These are phyloP conservation scores for Incurvaria masculella DNA, from an alignment of 2,888 invertebrate genomes.

Conservation along the genomic window DNA sequence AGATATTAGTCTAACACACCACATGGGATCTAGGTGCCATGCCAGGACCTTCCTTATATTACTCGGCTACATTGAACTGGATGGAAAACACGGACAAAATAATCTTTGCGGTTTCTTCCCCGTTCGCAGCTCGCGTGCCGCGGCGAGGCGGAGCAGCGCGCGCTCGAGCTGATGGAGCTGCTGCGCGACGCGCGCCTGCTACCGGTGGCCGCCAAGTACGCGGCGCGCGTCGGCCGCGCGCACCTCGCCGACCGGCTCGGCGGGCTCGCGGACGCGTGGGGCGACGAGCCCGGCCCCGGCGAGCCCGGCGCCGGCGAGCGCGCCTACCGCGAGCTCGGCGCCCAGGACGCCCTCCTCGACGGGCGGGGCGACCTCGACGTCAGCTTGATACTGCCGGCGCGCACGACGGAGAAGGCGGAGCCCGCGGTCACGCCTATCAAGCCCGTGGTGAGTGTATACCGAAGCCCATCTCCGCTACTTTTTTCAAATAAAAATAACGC, in stretches of 20 bases:
- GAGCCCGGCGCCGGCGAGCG: slow-evolving; percentile 30
- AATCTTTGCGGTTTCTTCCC: slow-evolving; percentile 11
- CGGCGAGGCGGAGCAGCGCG: slow-evolving; percentile 80
- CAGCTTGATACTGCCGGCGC: slow-evolving; percentile 45
- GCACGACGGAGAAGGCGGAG: slow-evolving; percentile 31
- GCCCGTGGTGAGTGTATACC: slow-evolving; percentile 46
- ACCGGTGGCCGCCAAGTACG: slow-evolving; percentile 86
- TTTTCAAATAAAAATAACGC: too few relatives aligned
- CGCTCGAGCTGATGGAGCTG: slow-evolving; percentile 81
- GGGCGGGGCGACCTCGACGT: slow-evolving; percentile 35
- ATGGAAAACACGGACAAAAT: too few relatives aligned
- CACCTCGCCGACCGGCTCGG: slow-evolving; percentile 76
- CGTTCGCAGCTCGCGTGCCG: slow-evolving; percentile 76
- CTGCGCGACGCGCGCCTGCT: slow-evolving; percentile 74
- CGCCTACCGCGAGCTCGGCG: slow-evolving; percentile 33
- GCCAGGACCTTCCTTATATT: too few relatives aligned
- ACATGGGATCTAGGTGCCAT: too few relatives aligned
- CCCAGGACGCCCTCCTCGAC: slow-evolving; percentile 39
- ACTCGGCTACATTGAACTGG: too few relatives aligned
- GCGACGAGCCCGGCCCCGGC: slow-evolving; percentile 30
- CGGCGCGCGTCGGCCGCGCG: slow-evolving; percentile 70
- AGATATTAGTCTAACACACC: too few relatives aligned
- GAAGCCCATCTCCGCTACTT: too few relatives aligned
- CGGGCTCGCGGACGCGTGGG: slow-evolving; percentile 52
- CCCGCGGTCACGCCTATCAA: slow-evolving; percentile 35